phyloP scores from a whole-genome alignment of 2,888 invertebrate genomes.

The Oscheius onirici region DNA sequence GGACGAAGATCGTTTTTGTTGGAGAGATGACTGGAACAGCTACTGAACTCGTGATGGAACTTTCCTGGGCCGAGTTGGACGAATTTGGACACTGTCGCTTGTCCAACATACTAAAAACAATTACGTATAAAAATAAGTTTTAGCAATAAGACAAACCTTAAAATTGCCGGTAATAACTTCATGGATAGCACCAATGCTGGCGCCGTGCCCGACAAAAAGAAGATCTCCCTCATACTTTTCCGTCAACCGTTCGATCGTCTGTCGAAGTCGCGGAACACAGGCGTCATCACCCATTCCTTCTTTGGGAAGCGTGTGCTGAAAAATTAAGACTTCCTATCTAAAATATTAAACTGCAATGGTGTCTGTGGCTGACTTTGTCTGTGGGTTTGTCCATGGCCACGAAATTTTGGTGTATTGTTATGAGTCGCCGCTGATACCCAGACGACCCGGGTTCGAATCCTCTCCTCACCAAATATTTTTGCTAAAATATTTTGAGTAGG shows the following conservation, averaged over 20 bases:
- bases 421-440: too few species aligned
- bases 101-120: slow-evolving; percentile 64
- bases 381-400: too few species aligned
- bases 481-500: too few species aligned
- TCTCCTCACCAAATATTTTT: too few species aligned
- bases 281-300: slow-evolving; percentile 67
- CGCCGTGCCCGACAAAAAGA: slow-evolving; percentile 67
- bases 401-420: too few species aligned
- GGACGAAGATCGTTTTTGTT: slow-evolving; percentile 64
- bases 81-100: slow-evolving; percentile 60
- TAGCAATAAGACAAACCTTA: slow-evolving; percentile 31
- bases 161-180: slow-evolving; percentile 59
- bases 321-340: too few species aligned
- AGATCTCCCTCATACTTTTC: slow-evolving; percentile 59
- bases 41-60: slow-evolving; percentile 53
- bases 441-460: too few species aligned
- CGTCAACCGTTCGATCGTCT: slow-evolving; percentile 55
- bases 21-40: slow-evolving; percentile 61
- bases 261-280: slow-evolving; percentile 58
- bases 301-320: slow-evolving; percentile 54
- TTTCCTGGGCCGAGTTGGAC: slow-evolving; percentile 43
- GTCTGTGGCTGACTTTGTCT: too few species aligned
- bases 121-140: too few species aligned
- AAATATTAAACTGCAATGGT: too few species aligned
- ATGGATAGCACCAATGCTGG: slow-evolving; percentile 67